These are phyloP conservation scores for Petrocephalus schoutedeni DNA, from an alignment of 2,797 vertebrate genomes.

Conservation along the genomic window DNA sequence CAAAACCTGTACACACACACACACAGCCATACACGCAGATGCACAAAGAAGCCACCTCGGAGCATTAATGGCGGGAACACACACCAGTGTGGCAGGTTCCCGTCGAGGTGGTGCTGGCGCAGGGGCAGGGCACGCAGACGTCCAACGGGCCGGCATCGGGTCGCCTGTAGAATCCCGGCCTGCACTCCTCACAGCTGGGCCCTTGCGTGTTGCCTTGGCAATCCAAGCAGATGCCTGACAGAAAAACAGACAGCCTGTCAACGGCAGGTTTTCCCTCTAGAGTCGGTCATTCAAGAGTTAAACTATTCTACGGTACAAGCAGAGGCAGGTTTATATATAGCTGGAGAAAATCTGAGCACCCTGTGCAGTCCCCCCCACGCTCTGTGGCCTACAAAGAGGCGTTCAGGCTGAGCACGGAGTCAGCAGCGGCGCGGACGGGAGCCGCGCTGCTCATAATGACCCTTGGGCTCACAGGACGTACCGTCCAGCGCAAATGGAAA, in stretches of 20 bases:
- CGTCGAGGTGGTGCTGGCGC: constrained; percentile 68
- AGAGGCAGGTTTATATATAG: constrained; percentile 3
- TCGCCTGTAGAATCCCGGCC: constrained; percentile 60
- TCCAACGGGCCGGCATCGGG: constrained; percentile 24
- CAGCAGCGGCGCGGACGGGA: background rate
- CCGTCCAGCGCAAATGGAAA: background rate
- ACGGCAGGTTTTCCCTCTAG: background rate
- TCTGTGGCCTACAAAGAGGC: background rate
- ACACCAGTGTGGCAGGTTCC: constrained; percentile 70
- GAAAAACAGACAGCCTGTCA: constrained; percentile 15
- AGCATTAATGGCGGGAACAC: constrained; percentile 26
- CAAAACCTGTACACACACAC: background rate
- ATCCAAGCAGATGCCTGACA: constrained; percentile 63
- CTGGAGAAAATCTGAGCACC: background rate
- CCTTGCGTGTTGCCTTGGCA: constrained; percentile 71
- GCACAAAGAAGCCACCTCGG: background rate
- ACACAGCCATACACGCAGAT: background rate
- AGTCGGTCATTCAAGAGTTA: background rate
- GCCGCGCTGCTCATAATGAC: background rate
- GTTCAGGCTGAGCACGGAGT: background rate
- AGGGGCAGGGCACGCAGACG: constrained; percentile 65
- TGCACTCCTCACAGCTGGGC: constrained; percentile 67
- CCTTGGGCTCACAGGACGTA: background rate
- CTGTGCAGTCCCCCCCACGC: background rate
- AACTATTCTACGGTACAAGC: background rate